Conservation (phyloP, 2,113 vertebrate species). For the Nyctibius bracteatus region DNA sequence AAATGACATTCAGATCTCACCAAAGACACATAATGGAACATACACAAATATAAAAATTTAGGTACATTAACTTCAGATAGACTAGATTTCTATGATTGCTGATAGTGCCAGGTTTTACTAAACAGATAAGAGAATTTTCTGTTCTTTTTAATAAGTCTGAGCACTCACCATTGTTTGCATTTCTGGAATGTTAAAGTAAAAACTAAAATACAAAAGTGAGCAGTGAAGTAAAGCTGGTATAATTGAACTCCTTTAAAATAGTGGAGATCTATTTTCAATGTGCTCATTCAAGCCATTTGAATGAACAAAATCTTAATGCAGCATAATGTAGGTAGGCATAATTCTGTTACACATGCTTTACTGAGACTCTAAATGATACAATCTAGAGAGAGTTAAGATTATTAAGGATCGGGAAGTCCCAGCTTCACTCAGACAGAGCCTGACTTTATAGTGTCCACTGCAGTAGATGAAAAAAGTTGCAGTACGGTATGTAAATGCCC, state of each 20-base stretch:
- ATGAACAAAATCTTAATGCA: neutral
- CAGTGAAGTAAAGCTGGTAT: neutral
- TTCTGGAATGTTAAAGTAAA: neutral
- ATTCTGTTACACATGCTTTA: neutral
- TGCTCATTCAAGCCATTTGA: neutral
- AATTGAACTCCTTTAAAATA: neutral
- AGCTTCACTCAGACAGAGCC: neutral
- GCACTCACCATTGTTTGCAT: neutral
- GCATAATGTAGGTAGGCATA: neutral
- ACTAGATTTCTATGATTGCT: neutral
- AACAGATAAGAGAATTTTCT: neutral
- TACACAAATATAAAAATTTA: neutral
- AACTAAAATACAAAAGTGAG: neutral
- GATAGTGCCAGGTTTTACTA: neutral
- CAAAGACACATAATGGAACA: neutral
- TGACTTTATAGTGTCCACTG: neutral
- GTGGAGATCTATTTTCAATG: neutral
- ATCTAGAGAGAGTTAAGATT: neutral
- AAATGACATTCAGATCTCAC: neutral
- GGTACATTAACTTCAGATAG: fast-evolving
- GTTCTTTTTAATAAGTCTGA: neutral
- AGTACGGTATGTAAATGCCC: fast-evolving
- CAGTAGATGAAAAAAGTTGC: neutral
- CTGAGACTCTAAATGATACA: neutral
- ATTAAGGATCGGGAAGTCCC: neutral